Evolutionary conservation across 2,888 invertebrate genomes (phyloP).

Genomic region (Aleiodes leptofemur): DNA sequence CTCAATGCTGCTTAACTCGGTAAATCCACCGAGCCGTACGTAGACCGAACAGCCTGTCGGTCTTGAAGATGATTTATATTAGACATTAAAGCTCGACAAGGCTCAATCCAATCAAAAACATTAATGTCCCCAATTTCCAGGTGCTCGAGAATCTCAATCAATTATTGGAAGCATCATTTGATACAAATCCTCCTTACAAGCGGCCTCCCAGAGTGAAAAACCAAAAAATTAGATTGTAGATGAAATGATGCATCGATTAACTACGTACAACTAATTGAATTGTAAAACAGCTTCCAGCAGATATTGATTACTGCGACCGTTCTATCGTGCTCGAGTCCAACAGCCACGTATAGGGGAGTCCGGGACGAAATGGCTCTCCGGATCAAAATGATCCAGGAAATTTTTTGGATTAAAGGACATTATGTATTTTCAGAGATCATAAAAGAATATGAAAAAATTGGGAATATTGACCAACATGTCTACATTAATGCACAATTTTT

Average conservation of each 20-base stretch:
- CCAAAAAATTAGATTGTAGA: neutral
- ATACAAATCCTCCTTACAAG: slow-evolving; percentile 59
- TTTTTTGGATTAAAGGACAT: too few species aligned
- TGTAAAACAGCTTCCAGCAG: slow-evolving; percentile 59
- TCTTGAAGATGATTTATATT: too few species aligned
- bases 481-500: too few species aligned
- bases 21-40: too few species aligned
- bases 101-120: neutral
- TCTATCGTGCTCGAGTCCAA: slow-evolving; percentile 52
- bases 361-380: too few species aligned
- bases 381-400: too few species aligned
- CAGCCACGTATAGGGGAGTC: slow-evolving; percentile 78
- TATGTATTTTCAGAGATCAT: too few species aligned
- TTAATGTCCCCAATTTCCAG: slow-evolving; percentile 35
- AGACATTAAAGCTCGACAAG: too few species aligned
- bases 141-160: slow-evolving; percentile 55
- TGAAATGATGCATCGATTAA: neutral
- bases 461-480: too few species aligned
- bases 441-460: too few species aligned
- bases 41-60: too few species aligned
- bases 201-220: slow-evolving; percentile 51
- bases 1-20: too few species aligned
- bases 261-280: slow-evolving; percentile 6
- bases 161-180: slow-evolving; percentile 58
- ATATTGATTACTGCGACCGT: slow-evolving; percentile 68